These are phyloP conservation scores for Cyclophora punctaria DNA, from an alignment of 2,888 invertebrate genomes.

Conservation along the genomic window DNA sequence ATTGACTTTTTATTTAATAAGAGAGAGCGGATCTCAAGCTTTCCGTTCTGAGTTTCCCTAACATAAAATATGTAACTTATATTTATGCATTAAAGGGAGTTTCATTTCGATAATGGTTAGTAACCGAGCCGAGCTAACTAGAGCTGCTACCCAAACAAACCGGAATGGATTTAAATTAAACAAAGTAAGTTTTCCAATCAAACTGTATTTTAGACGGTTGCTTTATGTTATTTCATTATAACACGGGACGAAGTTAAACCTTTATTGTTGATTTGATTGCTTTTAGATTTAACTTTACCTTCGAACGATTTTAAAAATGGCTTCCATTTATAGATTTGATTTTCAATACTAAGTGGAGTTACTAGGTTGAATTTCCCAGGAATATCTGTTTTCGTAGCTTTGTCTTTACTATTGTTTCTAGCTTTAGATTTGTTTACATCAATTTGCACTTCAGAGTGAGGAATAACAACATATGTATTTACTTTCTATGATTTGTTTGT, in stretches of 20 bases:
- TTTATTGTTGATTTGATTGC: not conserved
- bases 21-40: too few species aligned
- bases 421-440: too few species aligned
- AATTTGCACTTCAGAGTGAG: too few species aligned
- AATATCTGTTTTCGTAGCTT: too few species aligned
- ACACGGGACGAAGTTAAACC: constrained; percentile 13
- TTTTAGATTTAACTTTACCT: not conserved
- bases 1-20: too few species aligned
- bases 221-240: constrained; percentile 20
- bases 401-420: too few species aligned
- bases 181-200: constrained; percentile 25
- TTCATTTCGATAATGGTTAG: not conserved
- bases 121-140: constrained; percentile 14
- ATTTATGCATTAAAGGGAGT: not conserved
- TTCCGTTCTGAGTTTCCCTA: too few species aligned
- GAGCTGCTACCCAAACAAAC: constrained; percentile 21
- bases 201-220: constrained; percentile 21
- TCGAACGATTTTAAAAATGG: constrained; percentile 3
- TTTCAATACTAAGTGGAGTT: not conserved
- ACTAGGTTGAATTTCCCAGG: too few species aligned
- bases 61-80: not conserved
- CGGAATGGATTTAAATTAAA: constrained; percentile 20
- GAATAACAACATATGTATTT: too few species aligned
- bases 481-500: too few species aligned
- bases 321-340: not conserved